These are phyloP conservation scores for Aphidius colemani DNA, from an alignment of 2,888 invertebrate genomes.

Conservation along the genomic window DNA sequence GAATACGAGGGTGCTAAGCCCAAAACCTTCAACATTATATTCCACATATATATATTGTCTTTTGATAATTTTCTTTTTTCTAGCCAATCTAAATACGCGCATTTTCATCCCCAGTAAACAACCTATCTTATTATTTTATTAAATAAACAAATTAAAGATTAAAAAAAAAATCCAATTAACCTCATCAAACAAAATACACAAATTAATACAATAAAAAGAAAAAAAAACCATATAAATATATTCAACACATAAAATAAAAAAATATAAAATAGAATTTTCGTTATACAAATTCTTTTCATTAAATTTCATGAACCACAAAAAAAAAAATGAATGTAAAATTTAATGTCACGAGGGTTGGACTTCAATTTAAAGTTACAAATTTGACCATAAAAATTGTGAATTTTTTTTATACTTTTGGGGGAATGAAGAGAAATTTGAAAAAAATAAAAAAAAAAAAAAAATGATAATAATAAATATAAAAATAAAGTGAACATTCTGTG, in stretches of 20 bases:
- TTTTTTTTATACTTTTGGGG: conserved; percentile 33
- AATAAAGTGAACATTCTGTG: conserved; percentile 14
- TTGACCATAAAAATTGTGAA: conserved; percentile 50
- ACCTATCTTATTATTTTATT: no score
- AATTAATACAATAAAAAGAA: no score
- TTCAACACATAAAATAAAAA: no score
- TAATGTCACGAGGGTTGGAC: conserved; percentile 29
- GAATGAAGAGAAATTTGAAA: conserved; percentile 33
- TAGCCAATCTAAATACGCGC: conserved; percentile 2
- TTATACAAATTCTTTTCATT: conserved; percentile 8
- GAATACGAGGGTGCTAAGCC: conserved; percentile 53
- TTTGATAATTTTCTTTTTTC: conserved; percentile 33
- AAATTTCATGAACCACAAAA: conserved; percentile 10
- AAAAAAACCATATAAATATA: no score
- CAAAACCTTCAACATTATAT: conserved; percentile 30
- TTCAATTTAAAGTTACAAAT: conserved; percentile 59
- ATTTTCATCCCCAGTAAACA: not conserved
- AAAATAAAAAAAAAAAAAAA: conserved; percentile 30
- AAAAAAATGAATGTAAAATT: conserved; percentile 20
- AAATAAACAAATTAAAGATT: no score
- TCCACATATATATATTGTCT: conserved; percentile 19
- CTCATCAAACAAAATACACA: no score
- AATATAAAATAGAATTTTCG: conserved; percentile 4
- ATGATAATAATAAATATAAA: conserved; percentile 1
- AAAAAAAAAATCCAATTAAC: no score